A percentile compares a stretch with the other conserved stretches of the same genome.
Conservation (phyloP, 2,113 vertebrate species). For the Siniperca chuatsi region DNA sequence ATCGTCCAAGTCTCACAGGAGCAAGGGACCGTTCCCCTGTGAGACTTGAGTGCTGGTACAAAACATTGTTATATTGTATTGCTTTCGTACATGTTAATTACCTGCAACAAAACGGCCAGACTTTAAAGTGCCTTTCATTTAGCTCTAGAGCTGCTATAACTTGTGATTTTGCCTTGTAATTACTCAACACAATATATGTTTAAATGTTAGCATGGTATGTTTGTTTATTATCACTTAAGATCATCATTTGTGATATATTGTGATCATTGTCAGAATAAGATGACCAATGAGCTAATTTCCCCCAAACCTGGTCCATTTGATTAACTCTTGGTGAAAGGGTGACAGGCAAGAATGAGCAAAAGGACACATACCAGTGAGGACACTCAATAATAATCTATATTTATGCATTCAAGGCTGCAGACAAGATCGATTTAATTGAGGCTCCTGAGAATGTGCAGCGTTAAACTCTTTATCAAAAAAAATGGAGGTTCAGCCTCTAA, state of each 20-base stretch:
- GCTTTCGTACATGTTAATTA: conserved; percentile 36
- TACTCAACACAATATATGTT: background rate
- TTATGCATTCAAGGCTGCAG: conserved; percentile 35
- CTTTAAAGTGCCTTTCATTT: conserved; percentile 4
- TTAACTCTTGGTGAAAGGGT: background rate
- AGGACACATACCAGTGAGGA: conserved; percentile 17
- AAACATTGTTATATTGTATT: conserved; percentile 27
- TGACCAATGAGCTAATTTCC: background rate
- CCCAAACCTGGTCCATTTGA: conserved; percentile 1
- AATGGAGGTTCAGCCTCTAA: background rate
- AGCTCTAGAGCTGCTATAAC: background rate
- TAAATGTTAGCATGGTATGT: background rate
- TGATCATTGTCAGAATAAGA: background rate
- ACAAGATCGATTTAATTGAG: conserved; percentile 31
- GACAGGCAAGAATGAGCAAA: background rate
- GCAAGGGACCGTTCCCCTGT: conserved; percentile 2
- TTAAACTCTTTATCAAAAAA: background rate
- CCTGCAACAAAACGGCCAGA: background rate
- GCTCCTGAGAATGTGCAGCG: conserved; percentile 12
- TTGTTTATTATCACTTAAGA: background rate
- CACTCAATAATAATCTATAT: conserved; percentile 23
- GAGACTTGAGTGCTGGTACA: conserved; percentile 13
- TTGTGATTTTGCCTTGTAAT: background rate
- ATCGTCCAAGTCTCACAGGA: conserved; percentile 49
- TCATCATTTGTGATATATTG: no score